A percentile compares a stretch with the other conserved stretches of the same genome.
These are phyloP conservation scores for Heliothis virescens DNA, from an alignment of 1,140 invertebrate species.

Conservation along the genomic window DNA sequence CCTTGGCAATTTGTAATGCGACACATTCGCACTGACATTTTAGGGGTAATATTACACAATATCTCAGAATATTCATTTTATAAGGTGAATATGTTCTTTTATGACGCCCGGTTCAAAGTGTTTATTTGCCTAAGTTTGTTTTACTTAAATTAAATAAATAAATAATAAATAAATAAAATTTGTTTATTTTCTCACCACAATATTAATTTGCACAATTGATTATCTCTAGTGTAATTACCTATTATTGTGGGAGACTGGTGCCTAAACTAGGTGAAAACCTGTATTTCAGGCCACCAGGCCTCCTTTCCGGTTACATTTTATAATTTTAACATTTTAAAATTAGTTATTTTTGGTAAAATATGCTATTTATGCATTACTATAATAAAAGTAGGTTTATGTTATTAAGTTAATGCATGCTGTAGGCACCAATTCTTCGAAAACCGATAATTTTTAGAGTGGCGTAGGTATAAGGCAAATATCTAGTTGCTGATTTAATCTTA, in stretches of 20 bases:
- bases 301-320: too few relatives aligned
- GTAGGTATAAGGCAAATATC: neutral
- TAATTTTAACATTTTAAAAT: too few relatives aligned
- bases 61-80: constrained; percentile 44
- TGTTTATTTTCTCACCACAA: too few relatives aligned
- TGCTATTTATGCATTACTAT: neutral
- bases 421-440: neutral
- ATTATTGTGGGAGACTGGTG: too few relatives aligned
- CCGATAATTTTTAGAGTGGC: neutral
- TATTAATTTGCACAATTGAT: too few relatives aligned
- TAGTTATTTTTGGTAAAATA: neutral
- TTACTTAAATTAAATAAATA: too few relatives aligned
- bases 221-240: too few relatives aligned
- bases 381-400: too few relatives aligned
- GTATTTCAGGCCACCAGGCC: too few relatives aligned
- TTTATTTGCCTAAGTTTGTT: neutral
- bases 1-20: constrained; percentile 54
- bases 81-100: constrained; percentile 37
- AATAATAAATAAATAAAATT: too few relatives aligned
- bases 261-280: too few relatives aligned
- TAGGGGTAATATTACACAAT: constrained; percentile 49
- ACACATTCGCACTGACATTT: constrained; percentile 55
- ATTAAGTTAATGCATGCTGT: neutral
- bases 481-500: neutral
- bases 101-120: neutral